These are phyloP conservation scores for Laticauda colubrina DNA, from an alignment of 2,113 vertebrate species.

Conservation along the genomic window DNA sequence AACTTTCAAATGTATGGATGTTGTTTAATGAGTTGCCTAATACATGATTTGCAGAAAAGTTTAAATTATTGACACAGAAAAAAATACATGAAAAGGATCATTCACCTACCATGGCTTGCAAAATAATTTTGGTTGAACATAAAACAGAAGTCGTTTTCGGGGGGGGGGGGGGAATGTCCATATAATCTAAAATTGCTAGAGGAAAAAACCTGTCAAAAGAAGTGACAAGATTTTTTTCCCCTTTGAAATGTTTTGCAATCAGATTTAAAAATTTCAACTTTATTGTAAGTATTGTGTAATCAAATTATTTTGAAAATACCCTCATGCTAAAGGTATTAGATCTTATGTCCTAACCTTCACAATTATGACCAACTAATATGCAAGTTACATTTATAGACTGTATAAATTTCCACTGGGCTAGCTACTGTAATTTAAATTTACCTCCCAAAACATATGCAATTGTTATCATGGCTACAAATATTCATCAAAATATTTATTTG, in stretches of 20 bases:
- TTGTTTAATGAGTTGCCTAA: slow-evolving; percentile 19
- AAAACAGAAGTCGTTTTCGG: neutral
- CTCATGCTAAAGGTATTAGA: neutral
- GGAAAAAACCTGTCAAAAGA: neutral
- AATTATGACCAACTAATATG: neutral
- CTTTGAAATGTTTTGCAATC: neutral
- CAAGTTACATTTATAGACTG: neutral
- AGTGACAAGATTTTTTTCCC: neutral
- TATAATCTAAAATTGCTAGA: neutral
- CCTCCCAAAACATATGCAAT: neutral
- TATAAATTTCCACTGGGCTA: neutral
- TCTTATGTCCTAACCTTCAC: neutral
- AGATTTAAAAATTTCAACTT: neutral
- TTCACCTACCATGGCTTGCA: neutral
- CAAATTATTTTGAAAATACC: neutral
- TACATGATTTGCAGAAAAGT: neutral
- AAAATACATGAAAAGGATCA: slow-evolving; percentile 3
- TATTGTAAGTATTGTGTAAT: neutral
- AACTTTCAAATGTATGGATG: neutral
- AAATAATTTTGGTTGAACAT: neutral
- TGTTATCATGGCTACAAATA: neutral
- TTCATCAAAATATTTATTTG: neutral
- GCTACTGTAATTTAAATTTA: neutral
- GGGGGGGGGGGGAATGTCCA: too few species aligned
- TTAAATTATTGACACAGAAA: slow-evolving; percentile 17